Evolutionary conservation across 2,113 vertebrate genomes (phyloP).

Genomic region (Progne subis): DNA sequence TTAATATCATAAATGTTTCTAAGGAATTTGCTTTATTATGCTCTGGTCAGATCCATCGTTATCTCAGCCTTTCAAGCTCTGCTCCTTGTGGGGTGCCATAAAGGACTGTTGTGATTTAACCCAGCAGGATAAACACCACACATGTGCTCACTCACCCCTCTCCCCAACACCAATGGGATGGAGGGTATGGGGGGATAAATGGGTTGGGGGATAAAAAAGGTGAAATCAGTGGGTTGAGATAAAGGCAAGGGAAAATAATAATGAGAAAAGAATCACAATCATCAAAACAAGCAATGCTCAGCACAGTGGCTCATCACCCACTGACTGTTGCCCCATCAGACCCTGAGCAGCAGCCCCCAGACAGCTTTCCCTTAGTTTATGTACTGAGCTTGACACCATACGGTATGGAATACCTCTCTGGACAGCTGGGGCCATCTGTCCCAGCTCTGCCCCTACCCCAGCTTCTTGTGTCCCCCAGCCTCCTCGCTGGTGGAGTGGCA

Average conservation of each 20-base stretch:
- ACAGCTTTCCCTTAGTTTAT: neutral
- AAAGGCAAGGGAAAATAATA: neutral
- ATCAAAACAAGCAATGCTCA: neutral
- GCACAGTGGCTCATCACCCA: neutral
- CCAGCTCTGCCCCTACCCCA: neutral
- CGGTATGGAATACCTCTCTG: neutral
- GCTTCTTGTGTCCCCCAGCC: neutral
- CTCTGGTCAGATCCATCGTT: neutral
- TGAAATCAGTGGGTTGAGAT: neutral
- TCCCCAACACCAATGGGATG: neutral
- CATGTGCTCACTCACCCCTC: neutral
- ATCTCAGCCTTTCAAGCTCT: neutral
- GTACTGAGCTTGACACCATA: neutral
- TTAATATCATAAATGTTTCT: neutral
- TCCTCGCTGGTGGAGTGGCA: neutral
- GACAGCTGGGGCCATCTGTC: neutral
- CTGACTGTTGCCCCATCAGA: rapidly evolving
- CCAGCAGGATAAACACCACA: neutral
- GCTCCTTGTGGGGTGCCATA: neutral
- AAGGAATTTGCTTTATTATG: neutral
- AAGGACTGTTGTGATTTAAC: neutral
- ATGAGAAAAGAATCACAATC: neutral
- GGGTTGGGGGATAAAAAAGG: neutral
- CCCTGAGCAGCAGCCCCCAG: neutral
- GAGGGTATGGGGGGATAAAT: neutral